Evolutionary conservation across 2,797 vertebrate genomes (phyloP), one percentile per base, ranked within the genome.

Genomic region (Hyperoplus lanceolatus): DNA sequence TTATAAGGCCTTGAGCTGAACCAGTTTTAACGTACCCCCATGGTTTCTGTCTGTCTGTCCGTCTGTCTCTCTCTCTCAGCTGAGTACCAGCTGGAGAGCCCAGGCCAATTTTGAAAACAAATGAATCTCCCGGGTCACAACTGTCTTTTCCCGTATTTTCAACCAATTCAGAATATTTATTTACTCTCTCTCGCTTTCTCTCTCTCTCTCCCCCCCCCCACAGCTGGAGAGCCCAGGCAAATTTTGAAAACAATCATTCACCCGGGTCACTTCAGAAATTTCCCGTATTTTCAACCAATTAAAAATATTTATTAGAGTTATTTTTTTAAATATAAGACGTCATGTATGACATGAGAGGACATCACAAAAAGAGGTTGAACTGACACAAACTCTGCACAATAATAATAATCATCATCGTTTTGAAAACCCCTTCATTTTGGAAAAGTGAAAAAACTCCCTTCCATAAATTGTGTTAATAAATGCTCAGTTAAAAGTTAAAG

Each of bases 1-100:
- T 65, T 10, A 53, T 41, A 86, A 63, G 68, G 86, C 87, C 83
- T 89, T 42, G 66, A 87, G 89, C 86, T 71, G 76, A 67, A 74
- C 77, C 70, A 29, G 75, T 89, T 92, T 84, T 64, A 86, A 84
- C 51, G 46, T 42, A 54, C 86, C 80, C 73, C 82, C 13, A 75
- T 58, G 79, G 88, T 50, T 70, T 65, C 41, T 16, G n/a, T 3
- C 5, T 1, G 65, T 43, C 72, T 48, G 73, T 65, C 41, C 18
- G n/a, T 3, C 5, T 1, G 65, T 43, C 72, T 71, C 64, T 58
- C 70, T 58, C 51, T 54, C 18, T 54, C 18, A 46, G 56, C 58
- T 1, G 7, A 42, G 57, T 8, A 11, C 60, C n/a, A 0, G 6
- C 57, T 7, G 48, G 51, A 49, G 68, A 70, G 56, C 51, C 1